These are phyloP conservation scores for Clarias magur DNA, from an alignment of 2,113 vertebrate species.

Conservation along the genomic window DNA sequence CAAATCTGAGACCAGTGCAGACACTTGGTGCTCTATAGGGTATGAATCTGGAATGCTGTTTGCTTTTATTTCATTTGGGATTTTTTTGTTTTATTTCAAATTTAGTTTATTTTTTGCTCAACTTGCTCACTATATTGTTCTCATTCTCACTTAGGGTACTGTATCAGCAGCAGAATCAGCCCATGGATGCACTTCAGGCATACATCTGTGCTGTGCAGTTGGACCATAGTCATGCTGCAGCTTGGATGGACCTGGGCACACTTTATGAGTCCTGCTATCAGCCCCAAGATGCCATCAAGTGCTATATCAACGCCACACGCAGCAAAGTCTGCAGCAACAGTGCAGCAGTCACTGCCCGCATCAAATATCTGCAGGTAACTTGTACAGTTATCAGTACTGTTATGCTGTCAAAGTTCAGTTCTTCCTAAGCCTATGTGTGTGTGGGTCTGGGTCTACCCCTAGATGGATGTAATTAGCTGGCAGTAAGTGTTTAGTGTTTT, in stretches of 20 bases:
- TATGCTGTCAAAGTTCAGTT: background rate
- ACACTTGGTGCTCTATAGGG: conserved; percentile 99
- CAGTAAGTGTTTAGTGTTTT: background rate
- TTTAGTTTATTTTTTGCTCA: no score
- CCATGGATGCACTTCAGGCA: conserved; percentile 98
- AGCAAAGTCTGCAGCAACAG: conserved; percentile 97
- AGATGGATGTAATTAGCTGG: background rate
- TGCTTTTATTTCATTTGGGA: background rate
- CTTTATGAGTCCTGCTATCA: conserved; percentile 98
- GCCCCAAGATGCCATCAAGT: conserved; percentile 98
- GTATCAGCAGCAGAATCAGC: conserved; percentile 99
- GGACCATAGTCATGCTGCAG: conserved; percentile 96
- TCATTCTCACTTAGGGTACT: conserved; percentile 79
- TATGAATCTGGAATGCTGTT: conserved; percentile 62
- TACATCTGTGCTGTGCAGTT: conserved; percentile 99
- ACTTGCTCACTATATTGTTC: background rate
- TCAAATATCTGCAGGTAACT: conserved; percentile 97
- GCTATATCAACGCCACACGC: conserved; percentile 96
- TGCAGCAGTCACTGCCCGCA: conserved; percentile 90
- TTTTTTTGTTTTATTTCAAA: background rate
- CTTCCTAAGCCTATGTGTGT: background rate
- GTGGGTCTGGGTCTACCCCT: background rate
- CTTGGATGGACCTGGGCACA: conserved; percentile 99
- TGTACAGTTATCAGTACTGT: background rate
- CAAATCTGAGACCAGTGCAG: conserved; percentile 98